Percentiles rank a stretch among this genome's conserved stretches.
Evolutionary conservation across 2,797 vertebrate genomes (phyloP).

Genomic region (Lutjanus argentimaculatus): DNA sequence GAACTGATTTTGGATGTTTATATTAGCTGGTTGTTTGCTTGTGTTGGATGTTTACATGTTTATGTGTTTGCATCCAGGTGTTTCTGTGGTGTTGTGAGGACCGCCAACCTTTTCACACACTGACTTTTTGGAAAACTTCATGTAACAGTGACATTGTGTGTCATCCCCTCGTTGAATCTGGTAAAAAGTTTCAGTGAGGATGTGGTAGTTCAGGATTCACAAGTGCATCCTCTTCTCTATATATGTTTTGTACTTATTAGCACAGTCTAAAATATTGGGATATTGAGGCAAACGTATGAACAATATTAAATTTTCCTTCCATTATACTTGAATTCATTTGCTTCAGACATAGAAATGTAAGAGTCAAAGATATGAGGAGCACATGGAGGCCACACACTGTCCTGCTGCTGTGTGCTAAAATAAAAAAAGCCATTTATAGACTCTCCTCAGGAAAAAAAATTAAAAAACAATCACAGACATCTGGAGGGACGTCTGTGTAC

Average conservation of each 20-base stretch:
- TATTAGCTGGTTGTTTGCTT: background rate
- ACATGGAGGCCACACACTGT: too few species aligned
- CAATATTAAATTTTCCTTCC: background rate
- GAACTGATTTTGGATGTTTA: background rate
- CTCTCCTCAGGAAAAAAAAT: too few species aligned
- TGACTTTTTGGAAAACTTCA: background rate
- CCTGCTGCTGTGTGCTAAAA: too few species aligned
- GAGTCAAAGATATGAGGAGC: background rate
- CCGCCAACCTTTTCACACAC: slow-evolving; percentile 15
- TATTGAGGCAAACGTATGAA: background rate
- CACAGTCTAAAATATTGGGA: background rate
- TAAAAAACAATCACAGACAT: too few species aligned
- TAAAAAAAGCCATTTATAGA: too few species aligned
- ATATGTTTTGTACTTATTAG: background rate
- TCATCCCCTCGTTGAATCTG: background rate
- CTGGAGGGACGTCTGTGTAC: too few species aligned
- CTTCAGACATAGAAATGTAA: background rate
- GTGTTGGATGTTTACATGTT: background rate
- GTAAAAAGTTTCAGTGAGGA: background rate
- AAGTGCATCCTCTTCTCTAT: background rate
- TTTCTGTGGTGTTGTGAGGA: slow-evolving; percentile 13
- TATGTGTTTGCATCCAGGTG: background rate
- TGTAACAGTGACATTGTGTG: background rate
- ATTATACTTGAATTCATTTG: background rate
- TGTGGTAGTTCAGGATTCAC: background rate